phyloP scores from a whole-genome alignment of 2,888 invertebrate genomes.

The Epiblema foenella region DNA sequence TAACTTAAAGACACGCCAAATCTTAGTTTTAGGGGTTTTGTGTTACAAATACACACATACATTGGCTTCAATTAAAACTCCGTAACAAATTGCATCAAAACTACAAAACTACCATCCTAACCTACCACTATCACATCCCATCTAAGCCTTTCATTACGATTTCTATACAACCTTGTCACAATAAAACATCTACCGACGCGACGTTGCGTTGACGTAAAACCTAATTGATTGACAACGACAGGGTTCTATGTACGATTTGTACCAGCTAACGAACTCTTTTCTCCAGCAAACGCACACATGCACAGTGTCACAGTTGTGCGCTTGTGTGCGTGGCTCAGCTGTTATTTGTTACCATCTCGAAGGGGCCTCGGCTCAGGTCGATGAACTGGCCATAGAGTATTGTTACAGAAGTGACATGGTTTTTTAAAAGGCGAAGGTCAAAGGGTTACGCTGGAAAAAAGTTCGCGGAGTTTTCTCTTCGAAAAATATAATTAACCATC shows the following conservation, averaged over 20 bases:
- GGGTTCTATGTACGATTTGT: constrained; percentile 15
- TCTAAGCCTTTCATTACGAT: constrained; percentile 14
- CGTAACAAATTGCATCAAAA: constrained; percentile 1
- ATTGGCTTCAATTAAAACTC: neutral
- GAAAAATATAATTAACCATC: too few species aligned
- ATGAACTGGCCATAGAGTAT: constrained; percentile 66
- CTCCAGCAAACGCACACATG: constrained; percentile 38
- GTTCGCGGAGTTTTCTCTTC: too few species aligned
- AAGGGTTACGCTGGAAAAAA: neutral
- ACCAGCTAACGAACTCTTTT: constrained; percentile 32
- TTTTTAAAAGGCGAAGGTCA: neutral
- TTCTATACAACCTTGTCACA: constrained; percentile 15
- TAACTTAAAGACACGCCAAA: too few species aligned
- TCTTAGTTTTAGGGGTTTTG: too few species aligned
- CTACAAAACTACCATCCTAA: neutral
- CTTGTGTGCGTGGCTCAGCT: constrained; percentile 69
- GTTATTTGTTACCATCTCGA: constrained; percentile 69
- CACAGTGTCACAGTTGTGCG: constrained; percentile 48
- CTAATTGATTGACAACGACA: constrained; percentile 26
- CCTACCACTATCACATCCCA: constrained; percentile 10
- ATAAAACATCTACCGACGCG: constrained; percentile 3
- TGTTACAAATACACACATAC: too few species aligned
- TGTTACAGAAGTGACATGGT: constrained; percentile 47
- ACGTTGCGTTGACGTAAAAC: neutral
- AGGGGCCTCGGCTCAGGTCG: constrained; percentile 71